phyloP scores from a whole-genome alignment of 2,113 vertebrate species.

The Xiphophorus maculatus region DNA sequence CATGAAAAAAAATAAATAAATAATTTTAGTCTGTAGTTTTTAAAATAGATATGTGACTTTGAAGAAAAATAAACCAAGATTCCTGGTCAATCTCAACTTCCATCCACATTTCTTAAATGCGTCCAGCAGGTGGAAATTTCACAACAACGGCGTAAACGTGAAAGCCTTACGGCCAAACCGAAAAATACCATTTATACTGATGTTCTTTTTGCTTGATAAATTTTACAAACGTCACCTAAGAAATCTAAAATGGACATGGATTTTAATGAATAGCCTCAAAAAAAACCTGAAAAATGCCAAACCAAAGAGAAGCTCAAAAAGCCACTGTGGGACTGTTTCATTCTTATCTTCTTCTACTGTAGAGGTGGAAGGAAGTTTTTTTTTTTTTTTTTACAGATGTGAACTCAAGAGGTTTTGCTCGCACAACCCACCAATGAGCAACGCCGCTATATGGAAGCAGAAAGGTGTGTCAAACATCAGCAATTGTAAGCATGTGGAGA shows the following conservation, averaged over 20 bases:
- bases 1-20: no score
- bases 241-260: not conserved
- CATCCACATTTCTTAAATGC: not conserved
- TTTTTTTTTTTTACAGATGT: no score
- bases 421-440: not conserved
- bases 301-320: not conserved
- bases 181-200: not conserved
- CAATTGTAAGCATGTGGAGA: slow-evolving; percentile 43
- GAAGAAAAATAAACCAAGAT: not conserved
- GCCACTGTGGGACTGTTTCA: no score
- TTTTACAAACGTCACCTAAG: not conserved
- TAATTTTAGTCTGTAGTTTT: no score
- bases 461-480: slow-evolving; percentile 52
- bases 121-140: no score
- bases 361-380: no score
- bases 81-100: not conserved
- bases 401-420: not conserved
- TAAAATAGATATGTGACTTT: no score
- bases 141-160: no score
- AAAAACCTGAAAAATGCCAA: no score
- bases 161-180: no score
- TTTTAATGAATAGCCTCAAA: no score
- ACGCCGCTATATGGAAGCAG: slow-evolving; percentile 1
- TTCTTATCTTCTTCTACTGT: no score
- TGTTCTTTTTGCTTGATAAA: not conserved